These are phyloP conservation scores for Euura lappo DNA, from an alignment of 1,140 invertebrate genomes.

Conservation along the genomic window DNA sequence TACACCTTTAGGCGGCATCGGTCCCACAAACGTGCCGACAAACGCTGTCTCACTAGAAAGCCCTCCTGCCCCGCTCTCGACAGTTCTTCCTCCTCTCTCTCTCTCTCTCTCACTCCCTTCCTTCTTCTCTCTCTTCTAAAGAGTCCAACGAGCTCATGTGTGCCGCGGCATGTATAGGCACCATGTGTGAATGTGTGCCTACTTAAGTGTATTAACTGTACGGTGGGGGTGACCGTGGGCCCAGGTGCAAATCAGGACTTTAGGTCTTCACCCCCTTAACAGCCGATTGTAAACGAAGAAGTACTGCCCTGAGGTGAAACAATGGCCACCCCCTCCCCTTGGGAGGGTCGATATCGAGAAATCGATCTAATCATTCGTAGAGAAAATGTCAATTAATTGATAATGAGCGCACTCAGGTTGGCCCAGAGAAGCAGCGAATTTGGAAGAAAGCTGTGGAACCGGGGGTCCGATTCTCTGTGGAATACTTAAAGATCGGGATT, in stretches of 20 bases:
- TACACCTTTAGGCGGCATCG: conserved; percentile 49
- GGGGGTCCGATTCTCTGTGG: neutral
- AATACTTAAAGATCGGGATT: neutral
- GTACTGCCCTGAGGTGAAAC: neutral
- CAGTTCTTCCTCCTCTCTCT: conserved; percentile 21
- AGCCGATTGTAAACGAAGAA: neutral
- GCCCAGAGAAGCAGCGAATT: no score
- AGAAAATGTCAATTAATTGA: no score
- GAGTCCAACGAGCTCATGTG: conserved; percentile 17
- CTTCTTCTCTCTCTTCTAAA: conserved; percentile 20
- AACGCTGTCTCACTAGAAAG: conserved; percentile 53
- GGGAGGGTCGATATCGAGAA: neutral
- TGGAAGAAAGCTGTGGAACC: no score
- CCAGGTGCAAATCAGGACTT: conserved; percentile 35
- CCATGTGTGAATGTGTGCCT: conserved; percentile 31
- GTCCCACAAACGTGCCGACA: conserved; percentile 56
- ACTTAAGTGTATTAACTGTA: conserved; percentile 33
- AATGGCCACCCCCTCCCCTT: neutral
- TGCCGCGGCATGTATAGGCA: conserved; percentile 21
- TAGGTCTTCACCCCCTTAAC: neutral
- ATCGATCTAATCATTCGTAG: no score
- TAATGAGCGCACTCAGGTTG: no score
- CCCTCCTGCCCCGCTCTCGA: conserved; percentile 25
- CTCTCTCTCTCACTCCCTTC: conserved; percentile 24
- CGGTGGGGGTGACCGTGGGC: conserved; percentile 19